Percentiles rank a stretch among this genome's conserved stretches.
Conservation (phyloP, 1,140 invertebrate genomes). For the Drosophila chauvacae region DNA sequence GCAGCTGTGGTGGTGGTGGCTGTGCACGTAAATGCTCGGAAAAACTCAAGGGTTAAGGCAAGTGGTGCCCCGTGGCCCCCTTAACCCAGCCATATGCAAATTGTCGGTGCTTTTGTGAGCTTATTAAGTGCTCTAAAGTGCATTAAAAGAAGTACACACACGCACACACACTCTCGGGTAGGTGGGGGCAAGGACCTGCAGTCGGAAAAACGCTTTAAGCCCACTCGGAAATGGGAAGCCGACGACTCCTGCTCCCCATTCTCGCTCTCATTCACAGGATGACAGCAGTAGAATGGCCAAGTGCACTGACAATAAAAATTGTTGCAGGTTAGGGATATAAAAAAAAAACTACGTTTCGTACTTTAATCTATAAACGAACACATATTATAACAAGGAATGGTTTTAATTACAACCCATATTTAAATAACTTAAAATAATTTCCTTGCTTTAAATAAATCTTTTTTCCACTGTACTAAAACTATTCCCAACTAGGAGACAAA, state of each 20-base stretch:
- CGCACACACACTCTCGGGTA: neutral
- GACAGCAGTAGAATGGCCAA: conserved; percentile 53
- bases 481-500: neutral
- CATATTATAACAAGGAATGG: neutral
- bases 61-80: conserved; percentile 44
- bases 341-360: neutral
- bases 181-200: conserved; percentile 37
- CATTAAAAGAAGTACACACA: conserved; percentile 56
- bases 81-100: conserved; percentile 48
- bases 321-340: neutral
- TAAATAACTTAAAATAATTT: neutral
- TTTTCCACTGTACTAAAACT: neutral
- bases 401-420: neutral
- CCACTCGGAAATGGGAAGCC: conserved; percentile 53
- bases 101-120: conserved; percentile 73
- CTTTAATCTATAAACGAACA: neutral
- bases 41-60: conserved; percentile 74
- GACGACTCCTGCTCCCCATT: conserved; percentile 24
- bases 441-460: rapidly evolving
- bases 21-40: conserved; percentile 63
- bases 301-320: conserved; percentile 6
- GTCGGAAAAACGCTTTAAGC: conserved; percentile 50
- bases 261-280: conserved; percentile 16
- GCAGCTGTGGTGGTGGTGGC: conserved; percentile 16
- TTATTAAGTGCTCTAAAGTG: conserved; percentile 79